Percentiles rank a stretch among this genome's conserved stretches.
These are phyloP conservation scores for Melopsittacus undulatus DNA, from an alignment of 2,797 vertebrate species.

Conservation along the genomic window DNA sequence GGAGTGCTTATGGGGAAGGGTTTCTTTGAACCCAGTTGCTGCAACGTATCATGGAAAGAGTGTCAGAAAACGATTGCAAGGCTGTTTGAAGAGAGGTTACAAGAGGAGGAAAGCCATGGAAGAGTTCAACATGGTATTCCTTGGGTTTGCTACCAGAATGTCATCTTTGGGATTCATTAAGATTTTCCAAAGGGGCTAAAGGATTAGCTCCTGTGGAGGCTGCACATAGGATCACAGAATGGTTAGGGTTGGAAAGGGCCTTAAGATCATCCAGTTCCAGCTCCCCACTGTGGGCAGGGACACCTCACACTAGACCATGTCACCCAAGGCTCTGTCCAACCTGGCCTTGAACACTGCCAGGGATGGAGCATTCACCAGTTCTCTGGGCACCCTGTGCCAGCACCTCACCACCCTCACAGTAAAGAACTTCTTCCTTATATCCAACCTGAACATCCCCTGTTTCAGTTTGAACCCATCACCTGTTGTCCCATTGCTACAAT, in stretches of 20 bases:
- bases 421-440: background rate
- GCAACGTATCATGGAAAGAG: background rate
- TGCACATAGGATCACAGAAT: background rate
- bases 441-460: background rate
- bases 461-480: background rate
- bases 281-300: no score
- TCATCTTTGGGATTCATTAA: background rate
- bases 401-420: background rate
- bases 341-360: background rate
- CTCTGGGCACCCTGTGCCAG: background rate
- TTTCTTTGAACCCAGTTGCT: background rate
- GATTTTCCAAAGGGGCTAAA: background rate
- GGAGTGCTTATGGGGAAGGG: accelerated
- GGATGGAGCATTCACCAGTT: background rate
- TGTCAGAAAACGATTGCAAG: background rate
- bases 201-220: background rate
- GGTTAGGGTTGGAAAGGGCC: no score
- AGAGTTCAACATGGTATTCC: background rate
- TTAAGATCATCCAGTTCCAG: no score
- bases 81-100: background rate
- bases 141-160: background rate
- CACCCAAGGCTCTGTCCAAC: no score
- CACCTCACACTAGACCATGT: no score
- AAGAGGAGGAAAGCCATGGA: background rate
- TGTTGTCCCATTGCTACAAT: background rate